Evolutionary conservation across 2,113 vertebrate genomes (phyloP).

Genomic region (Gymnogyps californianus): DNA sequence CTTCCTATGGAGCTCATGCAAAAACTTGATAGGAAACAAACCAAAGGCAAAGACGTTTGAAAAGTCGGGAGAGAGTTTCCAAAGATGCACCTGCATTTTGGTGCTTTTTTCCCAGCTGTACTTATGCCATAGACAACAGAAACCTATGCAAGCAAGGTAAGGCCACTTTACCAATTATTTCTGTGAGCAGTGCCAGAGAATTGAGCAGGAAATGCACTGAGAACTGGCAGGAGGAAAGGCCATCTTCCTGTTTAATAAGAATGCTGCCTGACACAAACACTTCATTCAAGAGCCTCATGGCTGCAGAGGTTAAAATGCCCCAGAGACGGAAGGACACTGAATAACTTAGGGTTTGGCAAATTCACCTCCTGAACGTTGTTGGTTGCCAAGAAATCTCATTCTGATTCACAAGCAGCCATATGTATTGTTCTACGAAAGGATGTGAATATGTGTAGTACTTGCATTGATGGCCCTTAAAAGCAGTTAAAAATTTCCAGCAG

Average conservation of each 20-base stretch:
- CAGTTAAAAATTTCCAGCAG: background rate
- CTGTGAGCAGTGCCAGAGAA: background rate
- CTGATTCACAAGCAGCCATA: slow-evolving; percentile 37
- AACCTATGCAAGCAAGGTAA: background rate
- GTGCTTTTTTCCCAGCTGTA: background rate
- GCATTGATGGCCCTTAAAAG: background rate
- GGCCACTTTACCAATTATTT: background rate
- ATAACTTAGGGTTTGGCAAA: slow-evolving; percentile 14
- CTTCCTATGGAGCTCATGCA: background rate
- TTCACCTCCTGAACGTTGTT: background rate
- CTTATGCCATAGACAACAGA: background rate
- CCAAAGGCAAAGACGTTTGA: background rate
- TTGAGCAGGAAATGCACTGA: background rate
- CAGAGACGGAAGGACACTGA: background rate
- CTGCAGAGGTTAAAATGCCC: background rate
- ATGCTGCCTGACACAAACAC: background rate
- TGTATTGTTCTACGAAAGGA: background rate
- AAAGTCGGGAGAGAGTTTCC: background rate
- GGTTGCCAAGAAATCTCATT: slow-evolving; percentile 45
- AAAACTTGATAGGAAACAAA: background rate
- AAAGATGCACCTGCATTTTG: background rate
- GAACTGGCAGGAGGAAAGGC: background rate
- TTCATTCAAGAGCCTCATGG: background rate
- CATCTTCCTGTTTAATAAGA: background rate
- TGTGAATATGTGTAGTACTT: background rate